Percentiles rank a stretch among this genome's conserved stretches.
These are phyloP conservation scores for Dynastes hyllus DNA, from an alignment of 2,888 invertebrate species.

Conservation along the genomic window DNA sequence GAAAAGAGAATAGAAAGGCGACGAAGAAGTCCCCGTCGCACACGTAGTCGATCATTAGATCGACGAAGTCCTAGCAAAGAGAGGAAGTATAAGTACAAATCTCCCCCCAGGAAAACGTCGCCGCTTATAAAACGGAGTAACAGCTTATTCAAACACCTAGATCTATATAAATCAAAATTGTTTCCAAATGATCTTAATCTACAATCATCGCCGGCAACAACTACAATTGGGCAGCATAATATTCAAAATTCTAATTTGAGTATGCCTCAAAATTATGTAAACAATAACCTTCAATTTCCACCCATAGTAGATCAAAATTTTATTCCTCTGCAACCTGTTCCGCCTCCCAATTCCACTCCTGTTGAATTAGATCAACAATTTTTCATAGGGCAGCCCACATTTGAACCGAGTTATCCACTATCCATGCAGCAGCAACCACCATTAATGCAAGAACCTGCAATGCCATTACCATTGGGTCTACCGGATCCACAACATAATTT, in stretches of 20 bases:
- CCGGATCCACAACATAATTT: conserved; percentile 25
- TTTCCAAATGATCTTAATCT: conserved; percentile 1
- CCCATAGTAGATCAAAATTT: conserved; percentile 58
- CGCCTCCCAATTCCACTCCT: conserved; percentile 46
- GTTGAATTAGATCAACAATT: conserved; percentile 64
- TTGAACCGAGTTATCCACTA: conserved; percentile 35
- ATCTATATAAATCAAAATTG: not conserved
- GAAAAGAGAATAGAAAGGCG: conserved; percentile 43
- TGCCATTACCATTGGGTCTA: not conserved
- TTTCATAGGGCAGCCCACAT: conserved; percentile 63
- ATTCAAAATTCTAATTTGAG: conserved; percentile 7
- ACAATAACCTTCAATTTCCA: conserved; percentile 53
- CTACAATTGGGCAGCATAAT: not conserved
- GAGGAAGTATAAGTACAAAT: conserved; percentile 1
- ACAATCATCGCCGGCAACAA: conserved; percentile 7
- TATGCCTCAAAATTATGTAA: conserved; percentile 8
- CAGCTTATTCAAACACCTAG: conserved; percentile 11
- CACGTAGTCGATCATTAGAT: conserved; percentile 33
- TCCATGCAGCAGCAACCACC: conserved; percentile 26
- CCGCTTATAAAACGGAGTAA: conserved; percentile 13
- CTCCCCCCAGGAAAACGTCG: conserved; percentile 31
- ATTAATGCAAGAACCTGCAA: conserved; percentile 20
- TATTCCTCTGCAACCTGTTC: conserved; percentile 49
- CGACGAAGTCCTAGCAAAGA: conserved; percentile 9
- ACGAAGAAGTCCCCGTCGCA: conserved; percentile 24